Base-by-base conservation (phyloP, 2,797 vertebrate genomes). In the Coccyzus lansbergi region DNA sequence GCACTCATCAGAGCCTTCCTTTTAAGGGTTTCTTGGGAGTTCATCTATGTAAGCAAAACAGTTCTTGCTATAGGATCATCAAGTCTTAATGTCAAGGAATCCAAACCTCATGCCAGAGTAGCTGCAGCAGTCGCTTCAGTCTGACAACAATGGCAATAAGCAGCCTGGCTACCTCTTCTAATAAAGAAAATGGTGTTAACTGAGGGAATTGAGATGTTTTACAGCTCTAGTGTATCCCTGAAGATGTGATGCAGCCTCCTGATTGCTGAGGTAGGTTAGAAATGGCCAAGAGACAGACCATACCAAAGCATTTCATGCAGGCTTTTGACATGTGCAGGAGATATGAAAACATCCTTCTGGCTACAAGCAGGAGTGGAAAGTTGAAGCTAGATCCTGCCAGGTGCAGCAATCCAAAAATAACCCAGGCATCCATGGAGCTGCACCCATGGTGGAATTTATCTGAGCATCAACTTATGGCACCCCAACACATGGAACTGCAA, bases 11-110 rank as follows among this genome's bases (percentile, higher is more conserved):
- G 46, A 86, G 33, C 48, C 74, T 93, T 78, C 95, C 94, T 97
- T 98, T 96, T 97, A 97, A 95, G 96, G 94, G 82, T 63, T 90
- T 94, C 76, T 93, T 97, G 96, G 95, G 91, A 90, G 82, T 53
- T 88, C 84, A 83, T 92, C 80, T 21, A 1, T 86, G 75, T 78
- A 85, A 97, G 93, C 6, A 33, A 95, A 97, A 95, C 88, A 97
- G 71, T 86, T 94, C 86, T 64, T 96, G 55, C 86, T 92, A 71
- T 72, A 80, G 85, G 88, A 91, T 96, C 96, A 95, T 85, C 88
- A 91, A 63, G 40, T 34, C 69, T 94, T 86, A 83, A 95, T 94
- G 64, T 90, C 92, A 87, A 96, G 93, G 87, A 97, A 97, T 97
- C 91, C 92, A 93, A 96, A 92, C 79, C 38, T 94, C 7, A 0